Conservation (phyloP, 2,113 vertebrate species). For the Pangasianodon gigas region DNA sequence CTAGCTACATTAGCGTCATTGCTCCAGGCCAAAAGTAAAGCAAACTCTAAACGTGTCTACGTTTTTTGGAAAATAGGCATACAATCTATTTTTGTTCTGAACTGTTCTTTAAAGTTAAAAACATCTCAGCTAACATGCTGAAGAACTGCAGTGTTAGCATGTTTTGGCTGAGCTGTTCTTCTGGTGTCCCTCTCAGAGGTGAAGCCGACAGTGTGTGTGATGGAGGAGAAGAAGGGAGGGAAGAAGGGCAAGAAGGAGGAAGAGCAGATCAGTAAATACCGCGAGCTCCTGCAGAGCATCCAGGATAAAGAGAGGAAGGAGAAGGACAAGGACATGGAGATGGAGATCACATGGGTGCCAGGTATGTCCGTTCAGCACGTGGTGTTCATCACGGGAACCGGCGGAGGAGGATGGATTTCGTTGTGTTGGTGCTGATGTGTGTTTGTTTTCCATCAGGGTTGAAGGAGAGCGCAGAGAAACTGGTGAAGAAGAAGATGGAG, state of each 20-base stretch:
- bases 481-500: conserved; percentile 89
- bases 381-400: too few relatives aligned
- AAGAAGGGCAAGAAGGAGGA: conserved; percentile 79
- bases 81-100: not conserved
- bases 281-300: conserved; percentile 83
- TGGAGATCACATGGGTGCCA: conserved; percentile 98
- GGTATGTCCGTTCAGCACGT: conserved; percentile 69
- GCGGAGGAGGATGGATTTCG: too few relatives aligned
- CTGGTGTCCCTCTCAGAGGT: conserved; percentile 19
- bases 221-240: conserved; percentile 52
- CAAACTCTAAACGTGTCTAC: too few relatives aligned
- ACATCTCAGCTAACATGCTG: not conserved
- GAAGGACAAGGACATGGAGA: conserved; percentile 87
- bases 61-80: not conserved
- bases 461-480: conserved; percentile 89
- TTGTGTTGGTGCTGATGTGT: not conserved
- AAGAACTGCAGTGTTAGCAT: not conserved
- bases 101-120: not conserved
- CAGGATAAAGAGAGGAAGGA: conserved; percentile 84
- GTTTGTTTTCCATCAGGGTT: conserved; percentile 74
- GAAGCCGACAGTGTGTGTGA: not conserved
- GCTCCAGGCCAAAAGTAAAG: not conserved
- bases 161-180: not conserved
- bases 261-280: conserved; percentile 88
- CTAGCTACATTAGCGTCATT: not conserved